Evolutionary conservation across 2,113 vertebrate species (phyloP).

Genomic region (Dicaeum eximium): DNA sequence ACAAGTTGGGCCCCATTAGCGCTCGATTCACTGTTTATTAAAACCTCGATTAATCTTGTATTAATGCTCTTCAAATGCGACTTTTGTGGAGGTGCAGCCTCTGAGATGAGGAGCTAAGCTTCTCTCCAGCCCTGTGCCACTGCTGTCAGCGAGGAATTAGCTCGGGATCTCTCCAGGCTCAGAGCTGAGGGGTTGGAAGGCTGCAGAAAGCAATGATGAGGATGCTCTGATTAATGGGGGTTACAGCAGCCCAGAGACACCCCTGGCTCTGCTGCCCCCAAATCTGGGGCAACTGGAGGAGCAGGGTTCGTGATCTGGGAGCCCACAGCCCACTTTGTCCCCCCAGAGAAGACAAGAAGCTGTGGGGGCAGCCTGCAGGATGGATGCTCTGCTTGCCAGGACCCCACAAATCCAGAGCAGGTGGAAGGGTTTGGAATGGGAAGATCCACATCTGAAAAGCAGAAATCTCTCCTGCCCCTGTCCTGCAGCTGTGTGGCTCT

Average conservation of each 20-base stretch:
- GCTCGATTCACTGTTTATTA: background rate
- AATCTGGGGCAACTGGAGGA: background rate
- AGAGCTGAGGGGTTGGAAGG: background rate
- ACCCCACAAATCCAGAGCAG: background rate
- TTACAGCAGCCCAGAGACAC: background rate
- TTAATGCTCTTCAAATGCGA: background rate
- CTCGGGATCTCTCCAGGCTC: background rate
- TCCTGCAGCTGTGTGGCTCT: background rate
- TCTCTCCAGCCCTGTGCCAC: background rate
- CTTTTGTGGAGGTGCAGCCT: background rate
- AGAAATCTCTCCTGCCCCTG: background rate
- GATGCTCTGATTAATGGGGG: background rate
- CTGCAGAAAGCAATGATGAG: background rate
- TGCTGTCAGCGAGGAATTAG: background rate
- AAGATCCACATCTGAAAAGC: background rate
- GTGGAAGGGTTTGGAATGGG: background rate
- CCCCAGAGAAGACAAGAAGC: background rate
- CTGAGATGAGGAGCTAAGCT: background rate
- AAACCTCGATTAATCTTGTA: background rate
- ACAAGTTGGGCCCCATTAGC: background rate
- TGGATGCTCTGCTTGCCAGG: background rate
- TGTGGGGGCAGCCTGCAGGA: background rate
- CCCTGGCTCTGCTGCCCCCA: background rate
- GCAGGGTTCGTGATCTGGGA: fast-evolving
- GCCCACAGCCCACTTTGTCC: background rate